phyloP scores from a whole-genome alignment of 2,888 invertebrate species.

The Prostheceraeus crozeri region DNA sequence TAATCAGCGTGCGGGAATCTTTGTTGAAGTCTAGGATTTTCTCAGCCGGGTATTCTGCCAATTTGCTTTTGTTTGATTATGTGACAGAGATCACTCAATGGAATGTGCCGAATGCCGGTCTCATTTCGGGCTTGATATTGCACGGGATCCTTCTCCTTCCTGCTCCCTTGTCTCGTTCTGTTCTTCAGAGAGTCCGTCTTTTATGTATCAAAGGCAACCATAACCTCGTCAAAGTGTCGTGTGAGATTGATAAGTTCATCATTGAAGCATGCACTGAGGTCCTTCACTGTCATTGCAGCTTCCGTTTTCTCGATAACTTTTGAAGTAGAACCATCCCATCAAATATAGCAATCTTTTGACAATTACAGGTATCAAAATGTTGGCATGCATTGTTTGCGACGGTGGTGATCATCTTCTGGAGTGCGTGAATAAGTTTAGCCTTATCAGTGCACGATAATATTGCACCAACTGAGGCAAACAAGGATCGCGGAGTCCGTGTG shows the following conservation, averaged over 20 bases:
- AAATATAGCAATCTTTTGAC: slow-evolving; percentile 30
- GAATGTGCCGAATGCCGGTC: slow-evolving; percentile 34
- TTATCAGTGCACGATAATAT: slow-evolving; percentile 26
- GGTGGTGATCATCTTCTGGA: slow-evolving; percentile 23
- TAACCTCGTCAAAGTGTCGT: slow-evolving; percentile 33
- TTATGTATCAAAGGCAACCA: slow-evolving; percentile 37
- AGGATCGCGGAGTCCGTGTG: slow-evolving; percentile 33
- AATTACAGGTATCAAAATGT: not conserved
- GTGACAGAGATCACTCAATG: slow-evolving; percentile 38
- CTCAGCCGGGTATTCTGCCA: slow-evolving; percentile 35
- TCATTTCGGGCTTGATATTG: slow-evolving; percentile 35
- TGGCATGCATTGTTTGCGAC: not conserved
- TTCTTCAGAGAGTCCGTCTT: slow-evolving; percentile 36
- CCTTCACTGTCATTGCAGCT: slow-evolving; percentile 5
- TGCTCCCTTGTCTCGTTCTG: slow-evolving; percentile 29
- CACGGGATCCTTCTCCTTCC: slow-evolving; percentile 21
- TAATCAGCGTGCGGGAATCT: slow-evolving; percentile 26
- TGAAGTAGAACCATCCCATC: slow-evolving; percentile 37
- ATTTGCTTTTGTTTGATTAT: slow-evolving; percentile 36
- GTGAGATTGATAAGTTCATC: slow-evolving; percentile 32
- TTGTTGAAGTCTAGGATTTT: slow-evolving; percentile 36
- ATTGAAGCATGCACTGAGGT: slow-evolving; percentile 20
- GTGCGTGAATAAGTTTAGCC: slow-evolving; percentile 32
- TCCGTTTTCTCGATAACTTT: slow-evolving; percentile 33
- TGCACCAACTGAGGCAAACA: slow-evolving; percentile 33